A percentile compares a stretch with the other conserved stretches of the same genome.
These are phyloP conservation scores for Sebastes hubbsi DNA, from an alignment of 2,797 vertebrate genomes.

Conservation along the genomic window DNA sequence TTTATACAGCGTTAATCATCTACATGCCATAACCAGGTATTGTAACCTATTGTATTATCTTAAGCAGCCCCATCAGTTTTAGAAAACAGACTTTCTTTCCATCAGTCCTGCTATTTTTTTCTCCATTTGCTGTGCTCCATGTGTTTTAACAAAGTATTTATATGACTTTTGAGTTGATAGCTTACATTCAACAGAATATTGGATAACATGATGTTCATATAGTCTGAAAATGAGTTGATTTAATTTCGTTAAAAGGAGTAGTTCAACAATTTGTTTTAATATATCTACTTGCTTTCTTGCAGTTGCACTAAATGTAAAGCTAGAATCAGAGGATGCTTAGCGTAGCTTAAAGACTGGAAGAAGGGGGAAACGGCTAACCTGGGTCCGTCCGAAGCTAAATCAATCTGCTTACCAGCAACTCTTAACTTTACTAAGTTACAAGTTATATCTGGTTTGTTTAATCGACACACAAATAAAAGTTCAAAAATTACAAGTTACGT, in stretches of 20 bases:
- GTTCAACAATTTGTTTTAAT: not conserved
- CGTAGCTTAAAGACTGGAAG: not conserved
- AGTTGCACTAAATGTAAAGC: not conserved
- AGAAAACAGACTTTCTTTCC: constrained; percentile 6
- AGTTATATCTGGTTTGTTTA: not conserved
- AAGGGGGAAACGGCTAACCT: not conserved
- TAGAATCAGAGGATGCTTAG: not conserved
- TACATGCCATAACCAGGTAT: constrained; percentile 45
- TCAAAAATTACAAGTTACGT: not conserved
- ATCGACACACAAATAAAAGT: not conserved
- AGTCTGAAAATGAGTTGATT: not conserved
- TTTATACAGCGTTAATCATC: constrained; percentile 47
- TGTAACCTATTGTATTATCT: constrained; percentile 16
- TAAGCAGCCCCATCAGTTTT: not conserved
- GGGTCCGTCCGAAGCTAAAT: not conserved
- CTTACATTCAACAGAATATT: not conserved
- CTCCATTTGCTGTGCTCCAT: not conserved
- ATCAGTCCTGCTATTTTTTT: not conserved
- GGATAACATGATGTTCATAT: not conserved
- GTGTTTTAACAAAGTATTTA: not conserved
- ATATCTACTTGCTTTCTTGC: not conserved
- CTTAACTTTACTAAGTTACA: not conserved
- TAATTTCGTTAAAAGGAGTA: not conserved
- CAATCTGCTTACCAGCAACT: not conserved
- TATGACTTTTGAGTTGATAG: not conserved